A percentile compares a stretch with the other conserved stretches of the same genome.
Conservation (phyloP, 2,113 vertebrate genomes). For the Corythornis cristatus region DNA sequence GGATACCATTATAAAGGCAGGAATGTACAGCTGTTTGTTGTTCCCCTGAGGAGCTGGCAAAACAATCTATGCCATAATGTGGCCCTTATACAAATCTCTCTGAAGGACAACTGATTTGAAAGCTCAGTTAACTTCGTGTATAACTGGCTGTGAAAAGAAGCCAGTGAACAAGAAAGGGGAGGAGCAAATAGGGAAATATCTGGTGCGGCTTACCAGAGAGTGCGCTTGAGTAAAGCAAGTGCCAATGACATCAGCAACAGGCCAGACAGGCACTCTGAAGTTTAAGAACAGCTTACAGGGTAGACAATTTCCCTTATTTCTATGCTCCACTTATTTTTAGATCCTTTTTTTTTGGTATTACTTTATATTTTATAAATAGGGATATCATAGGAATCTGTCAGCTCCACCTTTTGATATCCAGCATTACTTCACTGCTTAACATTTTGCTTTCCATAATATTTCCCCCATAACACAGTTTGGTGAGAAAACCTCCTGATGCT, state of each 20-base stretch:
- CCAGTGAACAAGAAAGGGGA: not conserved
- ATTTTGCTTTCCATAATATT: not conserved
- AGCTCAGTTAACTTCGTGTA: not conserved
- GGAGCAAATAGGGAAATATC: not conserved
- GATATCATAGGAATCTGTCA: not conserved
- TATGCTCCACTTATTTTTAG: conserved; percentile 1
- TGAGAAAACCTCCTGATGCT: not conserved
- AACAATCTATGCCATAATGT: not conserved
- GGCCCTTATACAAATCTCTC: conserved; percentile 28
- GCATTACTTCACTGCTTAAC: not conserved
- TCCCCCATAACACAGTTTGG: not conserved
- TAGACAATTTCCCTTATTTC: conserved; percentile 12
- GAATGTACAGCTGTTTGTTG: conserved; percentile 77
- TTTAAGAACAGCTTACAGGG: conserved; percentile 17
- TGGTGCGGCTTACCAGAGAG: not conserved
- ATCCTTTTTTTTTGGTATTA: not conserved
- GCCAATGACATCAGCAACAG: not conserved
- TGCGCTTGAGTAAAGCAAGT: not conserved
- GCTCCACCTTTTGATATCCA: not conserved
- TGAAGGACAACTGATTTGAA: conserved; percentile 19
- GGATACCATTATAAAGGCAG: conserved; percentile 62
- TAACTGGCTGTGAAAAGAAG: not conserved
- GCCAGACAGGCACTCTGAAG: not conserved
- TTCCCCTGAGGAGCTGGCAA: conserved; percentile 30
- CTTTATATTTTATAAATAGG: not conserved